Evolutionary conservation across 1,140 invertebrate species (phyloP).

Genomic region (Drosophila insularis): DNA sequence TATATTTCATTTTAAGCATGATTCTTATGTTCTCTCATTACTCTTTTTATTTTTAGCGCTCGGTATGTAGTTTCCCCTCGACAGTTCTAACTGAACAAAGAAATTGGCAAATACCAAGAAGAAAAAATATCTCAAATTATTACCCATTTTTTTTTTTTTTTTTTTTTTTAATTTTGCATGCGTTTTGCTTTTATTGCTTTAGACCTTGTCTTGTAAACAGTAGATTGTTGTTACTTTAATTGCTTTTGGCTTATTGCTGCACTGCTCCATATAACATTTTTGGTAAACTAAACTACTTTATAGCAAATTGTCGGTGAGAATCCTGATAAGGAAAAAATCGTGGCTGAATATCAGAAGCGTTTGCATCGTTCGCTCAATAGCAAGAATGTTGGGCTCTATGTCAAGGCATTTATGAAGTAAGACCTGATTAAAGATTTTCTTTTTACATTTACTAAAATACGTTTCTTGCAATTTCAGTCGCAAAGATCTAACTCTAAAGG

Average conservation of each 20-base stretch:
- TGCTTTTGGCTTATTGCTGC: background rate
- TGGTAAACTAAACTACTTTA: constrained; percentile 30
- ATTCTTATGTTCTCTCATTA: constrained; percentile 41
- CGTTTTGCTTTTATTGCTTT: background rate
- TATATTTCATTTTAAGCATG: constrained; percentile 41
- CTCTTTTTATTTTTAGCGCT: constrained; percentile 54
- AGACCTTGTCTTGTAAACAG: background rate
- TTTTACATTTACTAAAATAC: background rate
- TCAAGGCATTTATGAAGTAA: constrained; percentile 92
- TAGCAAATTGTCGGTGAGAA: constrained; percentile 82
- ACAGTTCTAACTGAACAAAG: constrained; percentile 28
- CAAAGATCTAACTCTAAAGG: constrained; percentile 88
- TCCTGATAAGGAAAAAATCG: constrained; percentile 89
- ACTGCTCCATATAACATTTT: background rate
- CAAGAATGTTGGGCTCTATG: constrained; percentile 92
- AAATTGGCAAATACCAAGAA: constrained; percentile 45
- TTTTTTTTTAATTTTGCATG: constrained; percentile 40
- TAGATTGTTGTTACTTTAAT: background rate
- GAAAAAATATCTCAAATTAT: background rate
- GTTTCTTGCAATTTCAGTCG: constrained; percentile 83
- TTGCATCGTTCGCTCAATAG: constrained; percentile 92
- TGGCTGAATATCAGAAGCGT: constrained; percentile 90
- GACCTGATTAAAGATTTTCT: background rate
- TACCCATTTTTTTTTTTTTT: no score
- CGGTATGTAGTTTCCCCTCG: constrained; percentile 51